Evolutionary conservation across 30 jellyfish, hydroid and myxozoan species (phyloP).

Genomic region (Hydractinia symbiolongicarpus): DNA sequence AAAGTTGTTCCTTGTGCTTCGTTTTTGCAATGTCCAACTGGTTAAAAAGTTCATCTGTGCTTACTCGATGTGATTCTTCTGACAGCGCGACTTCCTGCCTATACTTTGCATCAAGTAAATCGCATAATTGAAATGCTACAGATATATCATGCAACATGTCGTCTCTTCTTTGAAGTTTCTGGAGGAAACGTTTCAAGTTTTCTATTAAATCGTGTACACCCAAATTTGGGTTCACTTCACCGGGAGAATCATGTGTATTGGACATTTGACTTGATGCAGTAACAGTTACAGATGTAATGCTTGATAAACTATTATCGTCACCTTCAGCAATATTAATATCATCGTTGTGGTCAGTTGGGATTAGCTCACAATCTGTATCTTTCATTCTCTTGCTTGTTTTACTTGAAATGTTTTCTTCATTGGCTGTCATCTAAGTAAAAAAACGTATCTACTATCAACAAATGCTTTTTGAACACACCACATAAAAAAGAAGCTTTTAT

Average conservation of each 20-base stretch:
- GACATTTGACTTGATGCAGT: conserved; percentile 13
- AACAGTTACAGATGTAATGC: background rate
- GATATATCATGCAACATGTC: background rate
- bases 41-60: background rate
- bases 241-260: background rate
- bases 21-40: background rate
- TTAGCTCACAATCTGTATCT: too few species aligned
- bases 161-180: background rate
- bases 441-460: too few species aligned
- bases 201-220: background rate
- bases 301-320: conserved; percentile 1
- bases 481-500: too few species aligned
- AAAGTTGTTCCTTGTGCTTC: background rate
- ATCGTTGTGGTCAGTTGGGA: background rate
- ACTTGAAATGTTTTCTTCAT: too few species aligned
- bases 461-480: too few species aligned
- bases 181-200: too few species aligned
- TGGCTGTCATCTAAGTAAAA: too few species aligned
- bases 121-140: background rate
- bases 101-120: background rate
- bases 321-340: background rate
- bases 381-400: too few species aligned
- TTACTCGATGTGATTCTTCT: background rate
- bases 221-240: background rate
- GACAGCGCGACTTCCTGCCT: background rate